Base-by-base conservation (phyloP, 2,888 invertebrate species). In the Hirtodrosophila alboralis region DNA sequence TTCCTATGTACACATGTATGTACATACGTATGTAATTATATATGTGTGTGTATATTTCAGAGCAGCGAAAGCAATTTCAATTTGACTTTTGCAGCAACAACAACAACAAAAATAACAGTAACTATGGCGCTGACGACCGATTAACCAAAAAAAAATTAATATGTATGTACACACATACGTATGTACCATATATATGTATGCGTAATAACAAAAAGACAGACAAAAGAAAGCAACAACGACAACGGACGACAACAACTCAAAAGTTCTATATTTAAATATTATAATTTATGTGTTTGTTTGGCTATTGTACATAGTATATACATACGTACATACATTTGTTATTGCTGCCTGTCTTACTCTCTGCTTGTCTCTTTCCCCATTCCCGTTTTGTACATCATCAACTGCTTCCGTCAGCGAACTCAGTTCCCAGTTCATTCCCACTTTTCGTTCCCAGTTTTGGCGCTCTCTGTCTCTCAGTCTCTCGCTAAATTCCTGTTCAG, bases 261-360 rank as follows among this genome's bases (percentile, higher is more conserved):
- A 81, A 86, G 80, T 84, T 86, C 81, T 81, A 81, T 86, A 81
- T 81, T 81, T 81, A 81, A 81, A 81, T 86, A 81, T 84, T 84
- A 86, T 86, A 81, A 81, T 81, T 81, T 81, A 86, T 81, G 84
- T 86, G 77, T 79, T 80, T 80, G 80, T 80, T 86, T 80, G 80
- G 84, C 61, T 84, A 73, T 79, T 79, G 69, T 75, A 71, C 33
- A 57, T 36, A 26, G 21, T 21, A 36, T 9, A 28, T 27, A 28
- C 10, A 49, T 16, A 26, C 6, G 31, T 9, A 37, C 10, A 21
- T 6, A 52, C 38, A 41, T 26, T 38, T 21, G 51, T 40, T 65
- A 28, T 30, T 67, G 51, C 44, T 26, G 43, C 40, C 48, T 28
- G 45, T 43, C 23, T 47, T 37, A 13, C 30, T 26, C 28, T 43